A percentile compares a stretch with the other conserved stretches of the same genome.
Evolutionary conservation across 2,888 invertebrate genomes (phyloP).

Genomic region (Hartigia nigra): DNA sequence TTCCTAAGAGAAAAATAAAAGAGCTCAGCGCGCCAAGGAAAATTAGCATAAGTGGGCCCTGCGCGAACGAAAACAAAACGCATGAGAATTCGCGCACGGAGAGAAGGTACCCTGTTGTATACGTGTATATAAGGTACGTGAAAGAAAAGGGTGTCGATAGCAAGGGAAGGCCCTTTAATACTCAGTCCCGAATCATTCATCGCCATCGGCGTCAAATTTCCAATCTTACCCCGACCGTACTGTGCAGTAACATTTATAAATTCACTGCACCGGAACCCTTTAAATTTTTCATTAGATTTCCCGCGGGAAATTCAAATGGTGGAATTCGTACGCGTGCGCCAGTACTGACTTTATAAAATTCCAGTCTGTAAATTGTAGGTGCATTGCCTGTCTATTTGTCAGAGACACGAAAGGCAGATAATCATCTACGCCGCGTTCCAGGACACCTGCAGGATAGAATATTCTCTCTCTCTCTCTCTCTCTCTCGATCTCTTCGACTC

Average conservation of each 20-base stretch:
- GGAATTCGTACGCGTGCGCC: neutral
- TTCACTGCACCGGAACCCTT: too few species aligned
- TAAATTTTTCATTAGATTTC: neutral
- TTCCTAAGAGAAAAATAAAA: constrained; percentile 25
- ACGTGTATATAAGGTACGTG: neutral
- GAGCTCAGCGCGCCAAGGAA: constrained; percentile 21
- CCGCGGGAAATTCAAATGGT: neutral
- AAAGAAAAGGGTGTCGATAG: constrained; percentile 17
- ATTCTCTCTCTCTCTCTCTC: constrained; percentile 14
- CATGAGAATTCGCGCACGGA: constrained; percentile 16
- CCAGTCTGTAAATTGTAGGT: too few species aligned
- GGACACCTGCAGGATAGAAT: constrained; percentile 10
- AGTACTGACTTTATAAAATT: too few species aligned
- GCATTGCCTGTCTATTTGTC: constrained; percentile 36
- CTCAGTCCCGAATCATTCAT: neutral
- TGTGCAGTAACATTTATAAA: neutral
- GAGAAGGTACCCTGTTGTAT: constrained; percentile 4
- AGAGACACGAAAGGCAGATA: constrained; percentile 15
- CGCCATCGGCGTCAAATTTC: neutral
- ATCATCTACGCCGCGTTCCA: constrained; percentile 33
- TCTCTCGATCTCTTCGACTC: constrained; percentile 14
- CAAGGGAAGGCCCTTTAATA: constrained; percentile 16
- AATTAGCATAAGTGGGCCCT: constrained; percentile 46
- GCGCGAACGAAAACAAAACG: constrained; percentile 23
- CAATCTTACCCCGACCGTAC: neutral